phyloP scores from a whole-genome alignment of 2,888 invertebrate species.

The Lasioglossum malachurum region DNA sequence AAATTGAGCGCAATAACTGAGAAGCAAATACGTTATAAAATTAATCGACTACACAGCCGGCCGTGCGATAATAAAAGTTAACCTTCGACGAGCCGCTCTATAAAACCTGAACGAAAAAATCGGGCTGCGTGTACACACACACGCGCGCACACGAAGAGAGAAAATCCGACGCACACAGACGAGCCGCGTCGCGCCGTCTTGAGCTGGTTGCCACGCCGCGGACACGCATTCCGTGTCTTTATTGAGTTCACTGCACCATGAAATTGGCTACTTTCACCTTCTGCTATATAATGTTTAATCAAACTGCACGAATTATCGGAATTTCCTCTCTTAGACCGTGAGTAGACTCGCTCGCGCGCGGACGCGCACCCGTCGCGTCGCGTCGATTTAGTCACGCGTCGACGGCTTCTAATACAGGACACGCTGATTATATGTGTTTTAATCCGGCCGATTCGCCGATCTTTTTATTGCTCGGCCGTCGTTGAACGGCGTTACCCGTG shows the following conservation, averaged over 20 bases:
- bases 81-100: slow-evolving; percentile 30
- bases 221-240: slow-evolving; percentile 60
- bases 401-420: slow-evolving; percentile 33
- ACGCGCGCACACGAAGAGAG: not conserved
- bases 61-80: slow-evolving; percentile 30
- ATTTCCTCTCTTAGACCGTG: slow-evolving; percentile 45
- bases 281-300: slow-evolving; percentile 66
- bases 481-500: not conserved
- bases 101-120: slow-evolving; percentile 35
- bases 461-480: not conserved
- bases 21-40: slow-evolving; percentile 28
- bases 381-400: slow-evolving; percentile 52
- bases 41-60: slow-evolving; percentile 24
- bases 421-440: slow-evolving; percentile 40
- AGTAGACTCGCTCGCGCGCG: slow-evolving; percentile 11
- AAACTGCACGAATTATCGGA: slow-evolving; percentile 66
- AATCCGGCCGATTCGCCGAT: slow-evolving; percentile 3
- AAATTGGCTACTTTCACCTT: slow-evolving; percentile 73
- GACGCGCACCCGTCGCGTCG: slow-evolving; percentile 43
- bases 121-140: not conserved
- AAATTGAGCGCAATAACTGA: not conserved
- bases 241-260: slow-evolving; percentile 71
- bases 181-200: slow-evolving; percentile 14
- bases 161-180: not conserved
- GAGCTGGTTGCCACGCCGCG: slow-evolving; percentile 31